phyloP scores from a whole-genome alignment of 2,888 invertebrate species.

The Drosophila emarginata region DNA sequence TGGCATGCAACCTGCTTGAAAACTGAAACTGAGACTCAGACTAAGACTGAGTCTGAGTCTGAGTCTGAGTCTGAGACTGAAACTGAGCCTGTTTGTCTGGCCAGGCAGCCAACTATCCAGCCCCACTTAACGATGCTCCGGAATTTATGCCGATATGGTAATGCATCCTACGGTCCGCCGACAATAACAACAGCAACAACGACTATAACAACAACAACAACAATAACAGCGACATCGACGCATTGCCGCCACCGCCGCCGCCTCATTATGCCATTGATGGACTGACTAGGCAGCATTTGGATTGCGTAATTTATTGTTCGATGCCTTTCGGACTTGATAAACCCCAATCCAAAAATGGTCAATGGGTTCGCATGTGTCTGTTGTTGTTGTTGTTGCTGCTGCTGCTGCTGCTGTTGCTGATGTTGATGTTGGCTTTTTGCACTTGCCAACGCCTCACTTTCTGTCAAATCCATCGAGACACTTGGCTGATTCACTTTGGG shows the following conservation, averaged over 20 bases:
- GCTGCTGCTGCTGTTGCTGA: constrained; percentile 5
- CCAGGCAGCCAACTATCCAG: constrained; percentile 30
- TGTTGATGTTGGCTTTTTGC: constrained; percentile 26
- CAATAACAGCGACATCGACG: constrained; percentile 33
- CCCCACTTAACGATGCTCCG: constrained; percentile 79
- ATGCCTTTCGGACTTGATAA: constrained; percentile 70
- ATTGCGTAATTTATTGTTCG: constrained; percentile 82
- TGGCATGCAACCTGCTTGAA: constrained; percentile 39
- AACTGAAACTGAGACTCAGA: constrained; percentile 18
- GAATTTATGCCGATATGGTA: constrained; percentile 81
- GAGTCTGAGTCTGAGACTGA: constrained; percentile 31
- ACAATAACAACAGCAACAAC: constrained; percentile 1
- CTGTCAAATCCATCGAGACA: constrained; percentile 69
- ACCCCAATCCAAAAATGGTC: constrained; percentile 76
- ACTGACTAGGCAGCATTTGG: constrained; percentile 78
- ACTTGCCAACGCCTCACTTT: constrained; percentile 76
- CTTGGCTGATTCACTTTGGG: constrained; percentile 52
- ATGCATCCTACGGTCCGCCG: constrained; percentile 56
- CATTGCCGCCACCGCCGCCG: constrained; percentile 41
- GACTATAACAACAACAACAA: neutral
- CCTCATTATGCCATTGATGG: constrained; percentile 78
- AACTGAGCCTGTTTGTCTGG: constrained; percentile 57
- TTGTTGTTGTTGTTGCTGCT: constrained; percentile 24
- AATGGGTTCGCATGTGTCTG: constrained; percentile 63
- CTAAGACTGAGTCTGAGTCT: constrained; percentile 26